Evolutionary conservation across 2,888 invertebrate species (phyloP).

Genomic region (Platycheirus rosarum): DNA sequence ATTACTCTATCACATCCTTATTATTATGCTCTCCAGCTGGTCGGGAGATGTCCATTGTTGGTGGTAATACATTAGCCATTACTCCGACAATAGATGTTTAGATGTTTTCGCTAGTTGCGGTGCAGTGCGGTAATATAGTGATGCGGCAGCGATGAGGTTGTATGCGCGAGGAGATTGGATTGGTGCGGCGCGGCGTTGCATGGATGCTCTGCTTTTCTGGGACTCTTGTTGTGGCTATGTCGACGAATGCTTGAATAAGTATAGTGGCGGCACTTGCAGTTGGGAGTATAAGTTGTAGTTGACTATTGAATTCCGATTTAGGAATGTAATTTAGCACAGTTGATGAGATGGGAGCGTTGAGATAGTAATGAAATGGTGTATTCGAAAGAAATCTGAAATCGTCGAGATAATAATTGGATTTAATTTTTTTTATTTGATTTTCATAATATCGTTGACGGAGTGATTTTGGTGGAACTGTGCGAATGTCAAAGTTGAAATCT

Average conservation of each 20-base stretch:
- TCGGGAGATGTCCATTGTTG: constrained; percentile 73
- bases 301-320: constrained; percentile 65
- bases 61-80: constrained; percentile 74
- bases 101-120: constrained; percentile 66
- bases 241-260: constrained; percentile 24
- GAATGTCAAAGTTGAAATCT: no score
- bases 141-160: constrained; percentile 20
- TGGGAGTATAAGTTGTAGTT: constrained; percentile 45
- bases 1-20: constrained; percentile 76
- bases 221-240: constrained; percentile 8
- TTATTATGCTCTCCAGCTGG: constrained; percentile 74
- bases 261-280: constrained; percentile 31
- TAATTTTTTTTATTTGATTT: background rate
- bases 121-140: background rate
- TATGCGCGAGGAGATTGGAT: constrained; percentile 16
- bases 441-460: background rate
- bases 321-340: constrained; percentile 72
- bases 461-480: background rate
- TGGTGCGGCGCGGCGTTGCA: background rate
- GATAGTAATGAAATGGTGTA: constrained; percentile 49
- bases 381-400: constrained; percentile 45
- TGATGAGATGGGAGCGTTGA: constrained; percentile 53
- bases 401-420: constrained; percentile 67
- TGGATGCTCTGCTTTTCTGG: constrained; percentile 32
- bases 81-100: constrained; percentile 74